Percentiles rank a stretch among this genome's conserved stretches.
Conservation (phyloP, 23 tunicate genomes). For the Oikopleura albicans region DNA sequence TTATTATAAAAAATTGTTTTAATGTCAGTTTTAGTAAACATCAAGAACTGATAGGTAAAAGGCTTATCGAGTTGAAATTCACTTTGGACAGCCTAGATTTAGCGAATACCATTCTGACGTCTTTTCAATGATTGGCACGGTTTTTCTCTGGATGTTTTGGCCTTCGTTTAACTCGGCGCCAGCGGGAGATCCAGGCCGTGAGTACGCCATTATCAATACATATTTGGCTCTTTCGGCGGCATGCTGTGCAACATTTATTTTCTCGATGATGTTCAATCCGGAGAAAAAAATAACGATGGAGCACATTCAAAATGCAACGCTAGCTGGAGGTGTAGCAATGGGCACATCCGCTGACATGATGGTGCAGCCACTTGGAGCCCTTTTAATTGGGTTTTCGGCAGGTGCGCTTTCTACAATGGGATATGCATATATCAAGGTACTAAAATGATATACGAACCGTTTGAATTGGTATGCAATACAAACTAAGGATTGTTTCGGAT, state of each 20-base stretch:
- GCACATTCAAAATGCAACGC: conserved; percentile 86
- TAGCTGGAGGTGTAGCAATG: conserved; percentile 93
- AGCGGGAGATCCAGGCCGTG: conserved; percentile 41
- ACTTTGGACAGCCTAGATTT: too few relatives aligned
- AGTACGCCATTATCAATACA: conserved; percentile 73
- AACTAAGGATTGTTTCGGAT: too few relatives aligned
- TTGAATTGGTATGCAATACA: too few relatives aligned
- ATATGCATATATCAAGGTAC: conserved; percentile 54
- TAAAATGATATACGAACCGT: neutral
- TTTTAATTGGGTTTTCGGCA: conserved; percentile 49
- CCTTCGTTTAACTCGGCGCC: conserved; percentile 84
- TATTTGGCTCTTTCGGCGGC: conserved; percentile 54
- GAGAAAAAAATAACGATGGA: conserved; percentile 9
- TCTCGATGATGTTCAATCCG: conserved; percentile 1
- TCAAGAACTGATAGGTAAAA: too few relatives aligned
- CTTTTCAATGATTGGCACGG: conserved; percentile 28
- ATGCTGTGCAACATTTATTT: conserved; percentile 40
- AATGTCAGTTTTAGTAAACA: too few relatives aligned
- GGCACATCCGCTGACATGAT: conserved; percentile 64
- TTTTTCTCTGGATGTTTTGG: conserved; percentile 82
- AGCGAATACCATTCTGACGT: conserved; percentile 1
- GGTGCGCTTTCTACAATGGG: conserved; percentile 52
- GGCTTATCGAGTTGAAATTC: too few relatives aligned
- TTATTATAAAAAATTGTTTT: too few relatives aligned
- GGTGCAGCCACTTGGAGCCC: conserved; percentile 76